Evolutionary conservation across 1,140 invertebrate genomes (phyloP).

Genomic region (Agraylea sexmaculata): DNA sequence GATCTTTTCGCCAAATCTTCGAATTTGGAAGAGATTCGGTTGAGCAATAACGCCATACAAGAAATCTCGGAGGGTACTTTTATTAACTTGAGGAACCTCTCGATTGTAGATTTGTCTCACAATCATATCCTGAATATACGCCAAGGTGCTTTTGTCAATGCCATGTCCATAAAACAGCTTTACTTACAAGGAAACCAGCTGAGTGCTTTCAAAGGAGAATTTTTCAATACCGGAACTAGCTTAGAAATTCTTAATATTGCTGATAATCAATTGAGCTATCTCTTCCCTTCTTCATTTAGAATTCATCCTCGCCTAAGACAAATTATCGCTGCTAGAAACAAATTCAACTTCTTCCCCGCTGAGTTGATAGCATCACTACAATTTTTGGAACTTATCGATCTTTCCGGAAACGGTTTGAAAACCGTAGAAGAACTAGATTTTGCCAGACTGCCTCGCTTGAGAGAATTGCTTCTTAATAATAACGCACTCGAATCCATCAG

Average conservation of each 20-base stretch:
- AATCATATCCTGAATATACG: slow-evolving; percentile 70
- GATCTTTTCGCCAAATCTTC: slow-evolving; percentile 57
- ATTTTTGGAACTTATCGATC: slow-evolving; percentile 59
- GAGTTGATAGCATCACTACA: slow-evolving; percentile 64
- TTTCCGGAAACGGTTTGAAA: slow-evolving; percentile 65
- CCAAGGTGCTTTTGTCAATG: slow-evolving; percentile 51
- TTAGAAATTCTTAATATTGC: slow-evolving; percentile 62
- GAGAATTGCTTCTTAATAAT: slow-evolving; percentile 52
- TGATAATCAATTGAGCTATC: slow-evolving; percentile 62
- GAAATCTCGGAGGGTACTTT: slow-evolving; percentile 62
- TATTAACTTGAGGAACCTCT: slow-evolving; percentile 58
- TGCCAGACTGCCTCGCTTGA: slow-evolving; percentile 60
- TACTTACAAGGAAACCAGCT: slow-evolving; percentile 58
- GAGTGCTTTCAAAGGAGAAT: slow-evolving; percentile 66
- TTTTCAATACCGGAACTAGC: slow-evolving; percentile 58
- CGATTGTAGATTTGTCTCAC: slow-evolving; percentile 56
- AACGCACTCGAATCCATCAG: slow-evolving; percentile 71
- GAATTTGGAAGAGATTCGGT: slow-evolving; percentile 50
- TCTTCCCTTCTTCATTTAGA: slow-evolving; percentile 71
- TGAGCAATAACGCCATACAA: slow-evolving; percentile 54
- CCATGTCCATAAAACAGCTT: slow-evolving; percentile 55
- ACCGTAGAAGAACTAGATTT: slow-evolving; percentile 74
- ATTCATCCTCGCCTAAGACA: slow-evolving; percentile 60
- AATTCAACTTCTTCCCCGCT: slow-evolving; percentile 70
- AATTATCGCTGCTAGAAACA: slow-evolving; percentile 59